Conservation (phyloP, 2,797 vertebrate genomes). For the Anguilla pacifica region DNA sequence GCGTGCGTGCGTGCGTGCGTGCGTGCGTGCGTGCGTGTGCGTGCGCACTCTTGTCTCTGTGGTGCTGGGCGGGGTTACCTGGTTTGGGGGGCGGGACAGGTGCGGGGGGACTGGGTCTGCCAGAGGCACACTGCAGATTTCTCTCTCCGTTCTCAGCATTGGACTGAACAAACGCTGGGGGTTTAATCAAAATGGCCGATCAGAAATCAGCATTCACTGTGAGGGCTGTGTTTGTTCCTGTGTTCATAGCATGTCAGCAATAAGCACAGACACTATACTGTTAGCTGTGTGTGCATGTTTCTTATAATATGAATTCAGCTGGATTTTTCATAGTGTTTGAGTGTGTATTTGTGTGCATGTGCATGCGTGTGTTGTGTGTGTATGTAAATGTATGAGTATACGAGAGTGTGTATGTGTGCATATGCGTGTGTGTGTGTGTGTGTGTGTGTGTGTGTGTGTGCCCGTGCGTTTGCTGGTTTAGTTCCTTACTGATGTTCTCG, state of each 20-base stretch:
- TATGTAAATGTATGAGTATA: not conserved
- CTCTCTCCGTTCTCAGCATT: constrained; percentile 78
- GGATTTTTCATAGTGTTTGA: no score
- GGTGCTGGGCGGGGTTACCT: constrained; percentile 54
- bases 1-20: not conserved
- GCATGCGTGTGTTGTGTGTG: not conserved
- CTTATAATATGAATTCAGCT: no score
- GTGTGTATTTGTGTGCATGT: not conserved
- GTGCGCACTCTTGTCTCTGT: not conserved
- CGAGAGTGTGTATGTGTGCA: not conserved
- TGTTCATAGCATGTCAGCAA: not conserved
- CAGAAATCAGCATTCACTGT: not conserved
- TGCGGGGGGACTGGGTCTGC: not conserved
- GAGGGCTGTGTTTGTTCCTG: not conserved
- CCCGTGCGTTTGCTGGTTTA: not conserved
- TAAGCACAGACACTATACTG: no score
- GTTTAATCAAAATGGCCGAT: not conserved
- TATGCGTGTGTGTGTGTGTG: not conserved
- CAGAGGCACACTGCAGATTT: constrained; percentile 31
- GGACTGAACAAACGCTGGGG: constrained; percentile 66
- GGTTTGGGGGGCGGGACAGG: constrained; percentile 45
- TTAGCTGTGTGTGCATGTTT: not conserved
- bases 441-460: not conserved
- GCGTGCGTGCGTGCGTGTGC: not conserved
- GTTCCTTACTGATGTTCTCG: constrained; percentile 72